These are phyloP conservation scores for Ectemnius cavifrons DNA, from an alignment of 2,888 invertebrate species.

Conservation along the genomic window DNA sequence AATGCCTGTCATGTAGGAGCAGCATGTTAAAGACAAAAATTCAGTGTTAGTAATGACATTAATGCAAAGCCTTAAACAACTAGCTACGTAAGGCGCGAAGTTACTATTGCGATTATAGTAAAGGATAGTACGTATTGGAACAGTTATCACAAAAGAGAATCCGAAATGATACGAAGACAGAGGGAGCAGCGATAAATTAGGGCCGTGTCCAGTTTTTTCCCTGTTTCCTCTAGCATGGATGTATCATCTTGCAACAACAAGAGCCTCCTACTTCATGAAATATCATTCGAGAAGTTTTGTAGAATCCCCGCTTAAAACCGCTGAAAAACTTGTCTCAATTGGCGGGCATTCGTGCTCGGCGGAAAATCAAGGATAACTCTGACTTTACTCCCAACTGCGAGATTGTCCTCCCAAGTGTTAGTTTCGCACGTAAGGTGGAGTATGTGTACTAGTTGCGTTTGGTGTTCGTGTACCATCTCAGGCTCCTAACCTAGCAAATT, in stretches of 20 bases:
- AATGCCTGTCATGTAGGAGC: conserved; percentile 74
- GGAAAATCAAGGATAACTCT: too few species aligned
- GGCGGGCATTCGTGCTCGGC: too few species aligned
- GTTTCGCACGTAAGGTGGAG: too few species aligned
- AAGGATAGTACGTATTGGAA: not conserved
- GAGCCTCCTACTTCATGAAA: too few species aligned
- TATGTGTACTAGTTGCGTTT: too few species aligned
- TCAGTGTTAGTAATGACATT: conserved; percentile 56
- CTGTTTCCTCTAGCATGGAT: conserved; percentile 8
- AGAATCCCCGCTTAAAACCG: too few species aligned
- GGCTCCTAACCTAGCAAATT: too few species aligned
- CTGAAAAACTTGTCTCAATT: too few species aligned
- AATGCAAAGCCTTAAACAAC: conserved; percentile 23
- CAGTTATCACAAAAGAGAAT: not conserved
- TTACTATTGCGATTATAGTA: conserved; percentile 4
- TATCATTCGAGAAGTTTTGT: too few species aligned
- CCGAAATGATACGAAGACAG: not conserved
- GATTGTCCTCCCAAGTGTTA: too few species aligned
- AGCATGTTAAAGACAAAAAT: conserved; percentile 70
- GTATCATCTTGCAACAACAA: not conserved
- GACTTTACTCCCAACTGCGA: too few species aligned
- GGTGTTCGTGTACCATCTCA: too few species aligned
- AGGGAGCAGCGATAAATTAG: not conserved
- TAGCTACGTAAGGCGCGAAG: conserved; percentile 23
- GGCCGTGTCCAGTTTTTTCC: not conserved